These are phyloP conservation scores for Daphoenositta chrysoptera DNA, from an alignment of 2,113 vertebrate species.

Conservation along the genomic window DNA sequence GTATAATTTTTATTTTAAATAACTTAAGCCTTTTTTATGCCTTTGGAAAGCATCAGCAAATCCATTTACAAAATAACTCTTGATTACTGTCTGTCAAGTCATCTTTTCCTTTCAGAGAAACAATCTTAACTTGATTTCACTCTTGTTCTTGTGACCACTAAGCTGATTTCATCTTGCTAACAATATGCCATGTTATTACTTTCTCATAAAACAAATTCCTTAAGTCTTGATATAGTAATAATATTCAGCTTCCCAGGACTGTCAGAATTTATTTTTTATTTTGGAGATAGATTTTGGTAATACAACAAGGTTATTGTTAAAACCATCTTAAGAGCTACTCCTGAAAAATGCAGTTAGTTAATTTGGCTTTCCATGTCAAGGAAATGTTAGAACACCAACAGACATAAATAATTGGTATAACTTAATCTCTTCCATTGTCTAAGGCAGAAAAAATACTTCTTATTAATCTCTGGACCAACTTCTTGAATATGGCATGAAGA, in stretches of 20 bases:
- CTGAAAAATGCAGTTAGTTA: not conserved
- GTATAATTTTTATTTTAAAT: not conserved
- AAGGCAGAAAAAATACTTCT: not conserved
- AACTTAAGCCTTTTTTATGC: not conserved
- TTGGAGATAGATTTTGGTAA: not conserved
- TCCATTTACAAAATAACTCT: not conserved
- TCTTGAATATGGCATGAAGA: not conserved
- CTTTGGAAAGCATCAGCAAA: not conserved
- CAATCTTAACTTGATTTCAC: constrained; percentile 1
- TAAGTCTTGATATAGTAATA: not conserved
- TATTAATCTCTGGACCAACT: not conserved
- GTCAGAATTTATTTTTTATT: not conserved
- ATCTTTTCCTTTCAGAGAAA: not conserved
- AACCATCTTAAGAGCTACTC: not conserved
- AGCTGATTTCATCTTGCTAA: not conserved
- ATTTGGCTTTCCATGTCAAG: not conserved
- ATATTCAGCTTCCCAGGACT: not conserved
- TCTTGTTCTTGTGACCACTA: not conserved
- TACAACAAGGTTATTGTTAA: not conserved
- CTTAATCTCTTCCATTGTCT: not conserved
- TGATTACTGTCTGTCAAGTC: constrained; percentile 3
- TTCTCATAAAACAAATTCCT: not conserved
- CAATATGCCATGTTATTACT: not conserved
- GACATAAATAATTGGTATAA: not conserved
- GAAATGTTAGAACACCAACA: not conserved